Evolutionary conservation across 2,797 vertebrate genomes (phyloP).

Genomic region (Aulostomus chinensis): DNA sequence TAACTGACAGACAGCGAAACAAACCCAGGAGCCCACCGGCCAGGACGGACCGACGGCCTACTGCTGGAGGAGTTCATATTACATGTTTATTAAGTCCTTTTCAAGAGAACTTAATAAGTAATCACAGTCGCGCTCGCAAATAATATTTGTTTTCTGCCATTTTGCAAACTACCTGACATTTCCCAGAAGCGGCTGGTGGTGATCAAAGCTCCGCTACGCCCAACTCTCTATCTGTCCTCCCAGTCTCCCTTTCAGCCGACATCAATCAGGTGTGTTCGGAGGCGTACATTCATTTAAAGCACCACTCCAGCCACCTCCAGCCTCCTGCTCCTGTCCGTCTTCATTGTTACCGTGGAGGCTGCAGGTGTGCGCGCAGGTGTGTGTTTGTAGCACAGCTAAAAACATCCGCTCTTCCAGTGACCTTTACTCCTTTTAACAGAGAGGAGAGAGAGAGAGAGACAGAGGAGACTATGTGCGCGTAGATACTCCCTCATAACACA

Average conservation of each 20-base stretch:
- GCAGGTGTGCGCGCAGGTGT: constrained; percentile 16
- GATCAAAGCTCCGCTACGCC: constrained; percentile 49
- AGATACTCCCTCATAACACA: constrained; percentile 36
- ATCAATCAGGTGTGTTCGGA: constrained; percentile 51
- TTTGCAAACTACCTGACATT: constrained; percentile 72
- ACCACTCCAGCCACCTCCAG: constrained; percentile 17
- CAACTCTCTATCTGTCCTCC: constrained; percentile 10
- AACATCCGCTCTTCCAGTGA: constrained; percentile 20
- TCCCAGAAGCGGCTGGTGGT: constrained; percentile 52
- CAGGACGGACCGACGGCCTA: constrained; percentile 26
- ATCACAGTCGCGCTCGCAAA: constrained; percentile 24
- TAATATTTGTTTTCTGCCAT: constrained; percentile 40
- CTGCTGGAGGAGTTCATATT: constrained; percentile 19
- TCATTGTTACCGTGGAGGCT: constrained; percentile 34
- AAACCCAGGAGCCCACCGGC: constrained; percentile 38
- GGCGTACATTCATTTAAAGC: constrained; percentile 32
- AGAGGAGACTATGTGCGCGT: constrained; percentile 22
- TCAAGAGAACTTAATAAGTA: constrained; percentile 28
- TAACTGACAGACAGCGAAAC: constrained; percentile 62
- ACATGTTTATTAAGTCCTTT: constrained; percentile 36
- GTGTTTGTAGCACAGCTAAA: constrained; percentile 7
- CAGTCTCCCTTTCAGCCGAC: constrained; percentile 32
- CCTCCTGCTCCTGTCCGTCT: constrained; percentile 32
- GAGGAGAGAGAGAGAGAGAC: constrained; percentile 23
- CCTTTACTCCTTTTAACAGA: constrained; percentile 30